Percentiles rank a stretch among this genome's conserved stretches.
Conservation (phyloP, 1,140 invertebrate genomes). For the Bombyx mori region ASM3026992v2 NC_085124.1:6551501-6552000, state of each 20-base stretch:
- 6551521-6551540: constrained; percentile 34
- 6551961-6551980: constrained; percentile 36
- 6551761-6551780: constrained; percentile 30
- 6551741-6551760: constrained; percentile 62
- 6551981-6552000: constrained; percentile 58
- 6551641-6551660: constrained; percentile 58
- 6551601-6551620: constrained; percentile 24
- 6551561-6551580: constrained; percentile 44
- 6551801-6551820: constrained; percentile 64
- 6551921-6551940: constrained; percentile 37
- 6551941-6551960: constrained; percentile 38
- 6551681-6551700: constrained; percentile 35
- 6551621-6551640: constrained; percentile 61
- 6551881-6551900: constrained; percentile 59
- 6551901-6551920: constrained; percentile 46
- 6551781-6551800: constrained; percentile 64
- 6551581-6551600: constrained; percentile 31
- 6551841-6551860: constrained; percentile 33
- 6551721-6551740: constrained; percentile 68
- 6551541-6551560: constrained; percentile 47
- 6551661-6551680: constrained; percentile 35
- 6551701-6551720: constrained; percentile 45
- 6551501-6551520: constrained; percentile 10
- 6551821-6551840: constrained; percentile 67
- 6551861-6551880: constrained; percentile 63